A percentile compares a stretch with the other conserved stretches of the same genome.
phyloP scores from a whole-genome alignment of 2,888 invertebrate species.

The Sminthurides aquaticus region DNA sequence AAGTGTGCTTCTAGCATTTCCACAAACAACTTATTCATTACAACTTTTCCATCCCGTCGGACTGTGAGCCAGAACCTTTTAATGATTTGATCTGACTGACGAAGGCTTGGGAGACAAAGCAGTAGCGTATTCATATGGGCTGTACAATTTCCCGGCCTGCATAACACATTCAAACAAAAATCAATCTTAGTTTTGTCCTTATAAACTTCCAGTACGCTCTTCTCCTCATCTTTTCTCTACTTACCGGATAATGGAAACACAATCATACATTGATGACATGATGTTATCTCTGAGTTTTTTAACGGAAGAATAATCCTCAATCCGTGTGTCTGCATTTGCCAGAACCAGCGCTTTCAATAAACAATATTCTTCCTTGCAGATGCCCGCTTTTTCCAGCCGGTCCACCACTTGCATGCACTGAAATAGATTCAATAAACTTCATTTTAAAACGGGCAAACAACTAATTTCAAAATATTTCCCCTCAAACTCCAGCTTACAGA shows the following conservation, averaged over 20 bases:
- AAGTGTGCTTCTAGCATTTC: constrained; percentile 84
- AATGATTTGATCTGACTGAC: constrained; percentile 82
- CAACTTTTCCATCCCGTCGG: constrained; percentile 77
- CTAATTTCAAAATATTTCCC: no score
- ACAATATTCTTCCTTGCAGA: constrained; percentile 86
- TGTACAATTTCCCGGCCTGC: constrained; percentile 45
- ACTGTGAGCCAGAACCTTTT: constrained; percentile 84
- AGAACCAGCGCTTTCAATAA: constrained; percentile 85
- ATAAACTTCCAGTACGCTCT: neutral
- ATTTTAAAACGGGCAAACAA: no score
- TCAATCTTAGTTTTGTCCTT: neutral
- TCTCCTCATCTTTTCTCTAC: constrained; percentile 60
- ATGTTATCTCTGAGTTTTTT: constrained; percentile 82
- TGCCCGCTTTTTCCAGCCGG: constrained; percentile 68
- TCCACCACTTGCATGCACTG: constrained; percentile 65
- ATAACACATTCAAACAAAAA: constrained; percentile 10
- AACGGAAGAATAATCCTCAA: constrained; percentile 78
- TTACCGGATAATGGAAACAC: constrained; percentile 69
- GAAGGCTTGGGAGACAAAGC: constrained; percentile 75
- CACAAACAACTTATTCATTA: constrained; percentile 92
- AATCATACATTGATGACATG: constrained; percentile 76
- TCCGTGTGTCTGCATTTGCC: constrained; percentile 83
- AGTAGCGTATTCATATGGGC: constrained; percentile 75
- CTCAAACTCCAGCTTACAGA: constrained; percentile 64
- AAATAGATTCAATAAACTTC: constrained; percentile 38